A percentile compares a stretch with the other conserved stretches of the same genome.
Evolutionary conservation across 1,140 invertebrate genomes (phyloP).

Genomic region (Meloidogyne floridensis): DNA sequence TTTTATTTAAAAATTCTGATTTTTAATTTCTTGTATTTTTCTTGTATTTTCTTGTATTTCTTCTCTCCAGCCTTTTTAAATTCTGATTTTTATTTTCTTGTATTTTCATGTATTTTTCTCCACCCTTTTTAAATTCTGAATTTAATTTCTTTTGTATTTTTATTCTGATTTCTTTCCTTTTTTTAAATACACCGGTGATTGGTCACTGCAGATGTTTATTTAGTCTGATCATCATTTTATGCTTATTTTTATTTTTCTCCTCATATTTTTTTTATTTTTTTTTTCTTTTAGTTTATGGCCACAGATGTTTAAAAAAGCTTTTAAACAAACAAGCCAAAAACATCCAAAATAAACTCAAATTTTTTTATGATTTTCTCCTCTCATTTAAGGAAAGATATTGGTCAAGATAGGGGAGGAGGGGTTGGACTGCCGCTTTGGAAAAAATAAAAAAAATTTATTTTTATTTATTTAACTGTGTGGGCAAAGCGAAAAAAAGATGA

Average conservation of each 20-base stretch:
- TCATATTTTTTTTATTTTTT: neutral
- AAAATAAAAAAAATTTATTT: neutral
- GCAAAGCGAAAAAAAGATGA: neutral
- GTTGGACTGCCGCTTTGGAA: neutral
- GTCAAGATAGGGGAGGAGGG: neutral
- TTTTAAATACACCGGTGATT: too few species aligned
- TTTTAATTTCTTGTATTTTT: too few species aligned
- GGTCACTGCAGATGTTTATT: too few species aligned
- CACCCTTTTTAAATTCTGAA: too few species aligned
- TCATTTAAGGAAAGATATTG: neutral
- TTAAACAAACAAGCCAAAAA: conserved; percentile 1
- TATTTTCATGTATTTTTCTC: too few species aligned
- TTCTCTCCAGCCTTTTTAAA: too few species aligned
- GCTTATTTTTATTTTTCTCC: neutral
- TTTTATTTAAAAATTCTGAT: too few species aligned
- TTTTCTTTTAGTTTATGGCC: neutral
- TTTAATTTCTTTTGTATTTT: too few species aligned
- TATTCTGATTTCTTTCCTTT: too few species aligned
- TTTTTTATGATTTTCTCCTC: neutral
- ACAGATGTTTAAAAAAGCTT: neutral
- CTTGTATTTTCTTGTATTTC: too few species aligned
- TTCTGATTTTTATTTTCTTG: too few species aligned
- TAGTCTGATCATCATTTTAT: neutral
- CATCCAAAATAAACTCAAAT: neutral
- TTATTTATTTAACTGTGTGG: conserved; percentile 1